Percentiles rank a stretch among this genome's conserved stretches.
Evolutionary conservation across 2,113 vertebrate genomes (phyloP).

Genomic region (Eurystomus gularis): DNA sequence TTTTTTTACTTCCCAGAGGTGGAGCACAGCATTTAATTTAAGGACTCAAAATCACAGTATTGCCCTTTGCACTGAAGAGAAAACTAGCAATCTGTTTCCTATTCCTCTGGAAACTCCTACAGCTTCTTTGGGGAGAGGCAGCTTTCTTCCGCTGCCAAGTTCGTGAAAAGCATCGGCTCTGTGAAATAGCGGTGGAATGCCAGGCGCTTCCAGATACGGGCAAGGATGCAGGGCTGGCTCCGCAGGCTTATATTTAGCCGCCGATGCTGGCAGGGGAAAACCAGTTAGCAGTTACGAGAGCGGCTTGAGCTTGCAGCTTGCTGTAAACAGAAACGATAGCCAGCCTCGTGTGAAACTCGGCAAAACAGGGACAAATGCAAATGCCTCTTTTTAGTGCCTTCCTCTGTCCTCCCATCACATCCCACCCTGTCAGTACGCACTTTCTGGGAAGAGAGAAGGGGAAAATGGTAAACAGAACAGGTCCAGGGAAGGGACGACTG

Average conservation of each 20-base stretch:
- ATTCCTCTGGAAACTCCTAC: constrained; percentile 19
- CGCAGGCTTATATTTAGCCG: constrained; percentile 50
- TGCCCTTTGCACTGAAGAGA: constrained; percentile 21
- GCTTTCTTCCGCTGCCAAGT: constrained; percentile 30
- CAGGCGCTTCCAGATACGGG: constrained; percentile 43
- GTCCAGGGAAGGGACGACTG: neutral
- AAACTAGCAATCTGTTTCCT: constrained; percentile 39
- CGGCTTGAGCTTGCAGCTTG: neutral
- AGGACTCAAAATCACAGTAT: neutral
- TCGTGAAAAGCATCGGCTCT: constrained; percentile 22
- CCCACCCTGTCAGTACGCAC: accelerated
- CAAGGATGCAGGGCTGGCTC: constrained; percentile 1
- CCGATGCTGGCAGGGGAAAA: constrained; percentile 1
- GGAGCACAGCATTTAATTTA: neutral
- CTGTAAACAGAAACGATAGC: neutral
- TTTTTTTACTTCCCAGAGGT: neutral
- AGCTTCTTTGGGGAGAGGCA: neutral
- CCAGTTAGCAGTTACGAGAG: neutral
- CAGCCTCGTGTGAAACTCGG: neutral
- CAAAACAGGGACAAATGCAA: neutral
- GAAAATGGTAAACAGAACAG: neutral
- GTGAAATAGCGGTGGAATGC: neutral
- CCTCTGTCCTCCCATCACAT: accelerated
- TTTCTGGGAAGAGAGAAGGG: neutral
- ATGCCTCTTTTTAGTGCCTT: neutral